Evolutionary conservation across 2,797 vertebrate genomes (phyloP).

Genomic region (Helostoma temminkii): DNA sequence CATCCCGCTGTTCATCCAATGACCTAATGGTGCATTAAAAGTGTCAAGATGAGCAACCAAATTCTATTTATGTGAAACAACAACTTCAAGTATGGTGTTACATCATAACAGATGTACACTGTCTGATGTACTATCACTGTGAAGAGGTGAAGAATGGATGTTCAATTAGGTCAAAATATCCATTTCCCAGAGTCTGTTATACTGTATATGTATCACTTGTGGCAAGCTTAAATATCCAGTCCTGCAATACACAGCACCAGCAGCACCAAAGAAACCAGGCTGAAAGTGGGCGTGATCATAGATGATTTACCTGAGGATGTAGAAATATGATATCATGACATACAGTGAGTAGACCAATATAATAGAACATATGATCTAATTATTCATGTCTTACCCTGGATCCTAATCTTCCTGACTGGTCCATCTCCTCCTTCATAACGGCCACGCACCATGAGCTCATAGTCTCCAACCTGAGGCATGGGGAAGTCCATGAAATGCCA

Average conservation of each 20-base stretch:
- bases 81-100: slow-evolving; percentile 23
- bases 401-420: slow-evolving; percentile 91
- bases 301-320: slow-evolving; percentile 73
- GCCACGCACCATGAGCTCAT: slow-evolving; percentile 93
- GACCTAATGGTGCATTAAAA: not conserved
- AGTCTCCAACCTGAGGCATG: slow-evolving; percentile 92
- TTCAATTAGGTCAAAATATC: slow-evolving; percentile 32
- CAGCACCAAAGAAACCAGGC: slow-evolving; percentile 84
- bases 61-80: slow-evolving; percentile 14
- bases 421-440: slow-evolving; percentile 98
- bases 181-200: slow-evolving; percentile 80
- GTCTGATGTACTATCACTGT: slow-evolving; percentile 14
- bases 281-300: slow-evolving; percentile 67
- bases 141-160: slow-evolving; percentile 29
- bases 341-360: not conserved
- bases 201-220: slow-evolving; percentile 67
- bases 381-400: slow-evolving; percentile 85
- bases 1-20: not conserved
- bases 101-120: slow-evolving; percentile 29
- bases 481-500: slow-evolving; percentile 96
- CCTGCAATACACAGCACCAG: slow-evolving; percentile 84
- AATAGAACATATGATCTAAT: not conserved
- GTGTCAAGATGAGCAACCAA: not conserved
- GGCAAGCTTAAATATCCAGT: slow-evolving; percentile 84
- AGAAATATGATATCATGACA: slow-evolving; percentile 8